phyloP scores from a whole-genome alignment of 1,140 invertebrate genomes.

The Paramacrobiotus metropolitanus region DNA sequence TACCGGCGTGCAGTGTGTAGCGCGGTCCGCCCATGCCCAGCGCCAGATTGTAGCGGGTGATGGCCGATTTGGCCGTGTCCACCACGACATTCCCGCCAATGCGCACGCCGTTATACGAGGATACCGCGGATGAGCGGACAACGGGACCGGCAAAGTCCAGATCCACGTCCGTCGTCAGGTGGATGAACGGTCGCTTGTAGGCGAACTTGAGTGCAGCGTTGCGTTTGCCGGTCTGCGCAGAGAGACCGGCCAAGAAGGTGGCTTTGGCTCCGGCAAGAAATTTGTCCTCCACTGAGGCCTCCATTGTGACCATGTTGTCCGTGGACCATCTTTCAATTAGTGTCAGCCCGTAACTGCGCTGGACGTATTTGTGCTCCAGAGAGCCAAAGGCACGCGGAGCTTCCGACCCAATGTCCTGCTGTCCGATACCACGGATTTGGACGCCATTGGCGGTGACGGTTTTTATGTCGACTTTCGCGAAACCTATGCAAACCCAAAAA shows the following conservation, averaged over 20 bases:
- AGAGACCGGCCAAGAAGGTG: constrained; percentile 68
- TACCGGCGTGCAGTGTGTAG: constrained; percentile 1
- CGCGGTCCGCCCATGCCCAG: background rate
- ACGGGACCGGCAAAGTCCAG: constrained; percentile 61
- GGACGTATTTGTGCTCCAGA: background rate
- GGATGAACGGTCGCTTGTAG: constrained; percentile 43
- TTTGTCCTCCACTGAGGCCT: constrained; percentile 73
- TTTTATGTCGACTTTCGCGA: background rate
- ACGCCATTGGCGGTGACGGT: background rate
- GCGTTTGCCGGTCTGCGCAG: constrained; percentile 44
- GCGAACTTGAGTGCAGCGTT: constrained; percentile 52
- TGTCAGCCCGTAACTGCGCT: constrained; percentile 34
- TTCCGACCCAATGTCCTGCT: background rate
- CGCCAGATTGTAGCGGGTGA: background rate
- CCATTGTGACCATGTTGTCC: constrained; percentile 75
- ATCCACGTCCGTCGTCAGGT: constrained; percentile 67
- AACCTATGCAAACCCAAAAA: background rate
- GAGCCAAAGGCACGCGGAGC: background rate
- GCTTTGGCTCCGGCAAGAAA: constrained; percentile 61
- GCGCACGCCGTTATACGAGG: constrained; percentile 4
- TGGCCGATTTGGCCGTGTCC: constrained; percentile 1
- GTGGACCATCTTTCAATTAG: constrained; percentile 98
- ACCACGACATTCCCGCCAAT: background rate
- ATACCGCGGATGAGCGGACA: constrained; percentile 32
- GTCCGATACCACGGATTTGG: background rate